Evolutionary conservation across 2,113 vertebrate species (phyloP).

Genomic region (Apodemus speciosus): DNA sequence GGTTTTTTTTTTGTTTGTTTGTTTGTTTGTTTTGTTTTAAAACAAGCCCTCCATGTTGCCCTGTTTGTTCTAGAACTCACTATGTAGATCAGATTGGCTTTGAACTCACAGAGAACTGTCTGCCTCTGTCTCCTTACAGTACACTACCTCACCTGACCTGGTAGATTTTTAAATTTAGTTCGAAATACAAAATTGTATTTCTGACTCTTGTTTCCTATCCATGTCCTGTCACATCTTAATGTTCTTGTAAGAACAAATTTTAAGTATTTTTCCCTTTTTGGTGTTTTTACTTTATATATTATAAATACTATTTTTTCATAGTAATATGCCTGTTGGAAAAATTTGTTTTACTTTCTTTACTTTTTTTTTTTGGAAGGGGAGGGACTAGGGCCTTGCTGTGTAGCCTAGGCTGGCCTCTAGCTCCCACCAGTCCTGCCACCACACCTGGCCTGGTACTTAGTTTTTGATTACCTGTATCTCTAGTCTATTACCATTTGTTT

Average conservation of each 20-base stretch:
- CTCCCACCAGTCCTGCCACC: background rate
- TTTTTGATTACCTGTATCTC: background rate
- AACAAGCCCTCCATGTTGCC: background rate
- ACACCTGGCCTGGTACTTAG: background rate
- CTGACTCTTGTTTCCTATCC: background rate
- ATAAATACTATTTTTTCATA: conserved; percentile 29
- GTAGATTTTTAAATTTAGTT: background rate
- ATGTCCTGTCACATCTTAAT: background rate
- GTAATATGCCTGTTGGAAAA: background rate
- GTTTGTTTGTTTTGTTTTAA: background rate
- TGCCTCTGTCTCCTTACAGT: too few relatives aligned
- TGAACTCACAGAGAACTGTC: background rate
- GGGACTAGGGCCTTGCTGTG: background rate
- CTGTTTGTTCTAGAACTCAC: background rate
- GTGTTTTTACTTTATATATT: background rate
- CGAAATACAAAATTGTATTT: conserved; percentile 9
- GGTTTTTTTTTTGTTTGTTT: background rate
- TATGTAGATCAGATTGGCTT: background rate
- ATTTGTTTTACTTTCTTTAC: background rate
- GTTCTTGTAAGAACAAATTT: background rate
- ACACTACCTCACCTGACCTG: background rate
- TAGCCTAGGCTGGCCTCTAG: background rate
- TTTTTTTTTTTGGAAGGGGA: background rate
- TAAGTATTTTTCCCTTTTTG: background rate
- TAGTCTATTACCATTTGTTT: background rate